These are phyloP conservation scores for Struthidea cinerea DNA, from an alignment of 2,113 vertebrate species.

Conservation along the genomic window DNA sequence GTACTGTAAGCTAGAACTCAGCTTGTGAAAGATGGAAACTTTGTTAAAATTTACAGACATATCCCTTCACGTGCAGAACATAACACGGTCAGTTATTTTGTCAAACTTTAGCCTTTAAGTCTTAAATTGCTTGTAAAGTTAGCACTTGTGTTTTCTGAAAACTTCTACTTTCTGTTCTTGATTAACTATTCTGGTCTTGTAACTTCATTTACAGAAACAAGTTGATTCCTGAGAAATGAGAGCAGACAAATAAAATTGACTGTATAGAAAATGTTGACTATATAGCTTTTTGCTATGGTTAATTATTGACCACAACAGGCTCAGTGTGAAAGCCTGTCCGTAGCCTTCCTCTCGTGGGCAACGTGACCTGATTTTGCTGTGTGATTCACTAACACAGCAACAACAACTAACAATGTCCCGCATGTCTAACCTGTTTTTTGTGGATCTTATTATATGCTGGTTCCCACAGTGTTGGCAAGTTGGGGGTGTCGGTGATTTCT, in stretches of 20 bases:
- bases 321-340: background rate
- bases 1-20: background rate
- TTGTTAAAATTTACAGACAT: background rate
- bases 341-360: background rate
- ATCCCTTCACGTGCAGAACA: background rate
- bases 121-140: constrained; percentile 49
- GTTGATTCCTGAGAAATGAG: constrained; percentile 45
- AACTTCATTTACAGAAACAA: constrained; percentile 46
- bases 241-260: constrained; percentile 50
- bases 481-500: background rate
- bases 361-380: background rate
- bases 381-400: background rate
- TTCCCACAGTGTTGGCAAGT: background rate
- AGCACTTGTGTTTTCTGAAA: constrained; percentile 8
- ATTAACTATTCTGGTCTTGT: constrained; percentile 35
- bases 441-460: background rate
- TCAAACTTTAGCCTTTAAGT: background rate
- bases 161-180: background rate
- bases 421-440: background rate
- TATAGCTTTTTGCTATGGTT: background rate
- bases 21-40: background rate
- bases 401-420: background rate
- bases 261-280: background rate
- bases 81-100: background rate
- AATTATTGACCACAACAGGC: background rate